Percentiles rank a stretch among this genome's conserved stretches.
Conservation (phyloP, 2,888 invertebrate genomes). For the Epinotia bilunana region DNA sequence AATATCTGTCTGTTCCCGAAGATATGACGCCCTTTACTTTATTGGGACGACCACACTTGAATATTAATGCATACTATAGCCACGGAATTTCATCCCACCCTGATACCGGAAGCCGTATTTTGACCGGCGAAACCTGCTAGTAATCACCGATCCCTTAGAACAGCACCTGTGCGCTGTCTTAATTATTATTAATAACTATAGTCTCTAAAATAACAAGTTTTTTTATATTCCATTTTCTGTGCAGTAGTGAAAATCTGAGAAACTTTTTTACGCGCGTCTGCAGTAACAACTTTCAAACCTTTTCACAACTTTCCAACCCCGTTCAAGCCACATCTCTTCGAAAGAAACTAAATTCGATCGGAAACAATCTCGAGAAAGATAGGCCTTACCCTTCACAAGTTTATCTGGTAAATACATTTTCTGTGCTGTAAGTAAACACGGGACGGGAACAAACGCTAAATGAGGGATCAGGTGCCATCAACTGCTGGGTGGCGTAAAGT, state of each 20-base stretch:
- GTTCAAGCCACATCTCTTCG: not conserved
- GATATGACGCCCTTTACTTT: slow-evolving; percentile 62
- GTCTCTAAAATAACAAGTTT: not conserved
- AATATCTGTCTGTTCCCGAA: slow-evolving; percentile 60
- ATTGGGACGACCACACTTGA: slow-evolving; percentile 56
- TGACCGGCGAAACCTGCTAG: slow-evolving; percentile 12
- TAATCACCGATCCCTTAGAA: slow-evolving; percentile 26
- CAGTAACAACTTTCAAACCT: not conserved
- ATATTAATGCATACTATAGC: slow-evolving; percentile 52
- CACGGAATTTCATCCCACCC: slow-evolving; percentile 14
- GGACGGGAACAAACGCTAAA: slow-evolving; percentile 47
- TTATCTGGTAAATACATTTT: slow-evolving; percentile 33
- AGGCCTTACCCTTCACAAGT: slow-evolving; percentile 25
- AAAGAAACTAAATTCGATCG: slow-evolving; percentile 35
- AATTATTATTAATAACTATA: not conserved
- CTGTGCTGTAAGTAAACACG: slow-evolving; percentile 41
- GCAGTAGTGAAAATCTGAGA: not conserved
- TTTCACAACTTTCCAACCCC: not conserved
- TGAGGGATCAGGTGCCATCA: slow-evolving; percentile 68
- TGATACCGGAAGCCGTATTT: slow-evolving; percentile 25
- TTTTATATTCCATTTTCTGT: not conserved
- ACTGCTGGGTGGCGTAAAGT: slow-evolving; percentile 61
- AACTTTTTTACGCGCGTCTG: not conserved
- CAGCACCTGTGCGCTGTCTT: not conserved
- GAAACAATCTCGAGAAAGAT: slow-evolving; percentile 32